Percentiles rank a stretch among this genome's conserved stretches.
These are phyloP conservation scores for Rhyacophila brunnea DNA, from an alignment of 1,140 invertebrate species.

Conservation along the genomic window DNA sequence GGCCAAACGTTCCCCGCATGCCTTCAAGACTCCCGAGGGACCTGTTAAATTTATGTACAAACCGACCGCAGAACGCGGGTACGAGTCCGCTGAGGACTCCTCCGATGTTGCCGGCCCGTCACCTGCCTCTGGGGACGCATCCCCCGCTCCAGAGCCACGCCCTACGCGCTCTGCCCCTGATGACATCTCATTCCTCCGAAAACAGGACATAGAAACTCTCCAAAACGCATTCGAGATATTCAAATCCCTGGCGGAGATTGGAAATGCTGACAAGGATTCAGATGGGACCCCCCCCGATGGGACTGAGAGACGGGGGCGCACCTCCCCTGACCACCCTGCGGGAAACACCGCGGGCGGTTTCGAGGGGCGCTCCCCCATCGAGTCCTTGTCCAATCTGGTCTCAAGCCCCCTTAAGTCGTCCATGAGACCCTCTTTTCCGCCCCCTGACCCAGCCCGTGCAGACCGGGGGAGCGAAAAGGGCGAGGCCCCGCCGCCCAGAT, in stretches of 20 bases:
- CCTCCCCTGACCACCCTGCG: conserved; percentile 47
- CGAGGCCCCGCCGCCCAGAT: conserved; percentile 18
- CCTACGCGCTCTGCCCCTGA: conserved; percentile 14
- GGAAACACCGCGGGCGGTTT: conserved; percentile 49
- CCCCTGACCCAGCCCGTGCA: background rate
- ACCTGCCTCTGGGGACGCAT: no score
- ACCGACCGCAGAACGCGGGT: background rate
- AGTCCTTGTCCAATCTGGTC: conserved; percentile 61
- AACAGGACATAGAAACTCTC: conserved; percentile 56
- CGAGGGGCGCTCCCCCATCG: conserved; percentile 59
- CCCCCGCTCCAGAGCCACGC: conserved; percentile 19
- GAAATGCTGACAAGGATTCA: conserved; percentile 34
- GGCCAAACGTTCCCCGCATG: conserved; percentile 6
- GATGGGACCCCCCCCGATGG: conserved; percentile 33
- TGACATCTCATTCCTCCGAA: conserved; percentile 47
- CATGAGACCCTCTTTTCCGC: conserved; percentile 24
- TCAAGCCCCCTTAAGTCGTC: conserved; percentile 58
- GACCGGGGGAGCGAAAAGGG: no score
- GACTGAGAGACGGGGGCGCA: conserved; percentile 42
- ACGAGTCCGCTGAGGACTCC: background rate
- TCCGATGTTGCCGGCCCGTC: no score
- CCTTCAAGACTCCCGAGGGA: background rate
- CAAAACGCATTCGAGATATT: conserved; percentile 56
- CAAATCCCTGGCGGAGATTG: conserved; percentile 47
- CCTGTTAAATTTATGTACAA: background rate